phyloP scores from a whole-genome alignment of 1,140 invertebrate species.

The Cardiocondyla obscurior region DNA sequence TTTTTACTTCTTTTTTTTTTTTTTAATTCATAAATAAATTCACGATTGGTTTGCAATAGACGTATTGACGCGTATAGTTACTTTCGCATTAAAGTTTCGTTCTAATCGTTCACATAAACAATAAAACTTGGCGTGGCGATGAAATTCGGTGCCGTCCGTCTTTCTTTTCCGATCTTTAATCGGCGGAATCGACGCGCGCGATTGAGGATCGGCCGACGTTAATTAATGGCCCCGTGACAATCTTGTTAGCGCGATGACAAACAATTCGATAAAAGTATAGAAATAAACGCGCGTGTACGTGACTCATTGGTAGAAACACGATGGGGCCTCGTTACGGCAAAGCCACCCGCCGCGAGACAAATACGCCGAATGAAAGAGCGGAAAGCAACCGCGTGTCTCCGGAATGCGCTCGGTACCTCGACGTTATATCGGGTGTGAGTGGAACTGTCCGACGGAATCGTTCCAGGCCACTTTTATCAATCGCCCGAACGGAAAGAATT shows the following conservation, averaged over 20 bases:
- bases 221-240: conserved; percentile 12
- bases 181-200: not conserved
- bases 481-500: not conserved
- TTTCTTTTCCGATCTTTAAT: not conserved
- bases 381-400: not conserved
- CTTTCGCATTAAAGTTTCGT: not conserved
- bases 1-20: no score
- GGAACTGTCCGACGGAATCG: no score
- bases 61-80: not conserved
- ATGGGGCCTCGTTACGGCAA: not conserved
- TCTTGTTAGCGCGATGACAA: conserved; percentile 28
- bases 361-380: conserved; percentile 34
- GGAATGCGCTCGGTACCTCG: not conserved
- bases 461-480: no score
- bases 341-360: conserved; percentile 12
- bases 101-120: not conserved
- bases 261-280: conserved; percentile 34
- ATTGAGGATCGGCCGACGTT: not conserved
- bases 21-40: no score
- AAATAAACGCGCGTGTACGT: conserved; percentile 10
- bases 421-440: conserved; percentile 20
- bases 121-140: not conserved
- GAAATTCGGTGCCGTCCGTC: not conserved
- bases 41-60: no score
- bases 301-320: not conserved